Percentiles rank a stretch among this genome's conserved stretches.
Evolutionary conservation across 2,113 vertebrate genomes (phyloP).

Genomic region (Helogale parvula): DNA sequence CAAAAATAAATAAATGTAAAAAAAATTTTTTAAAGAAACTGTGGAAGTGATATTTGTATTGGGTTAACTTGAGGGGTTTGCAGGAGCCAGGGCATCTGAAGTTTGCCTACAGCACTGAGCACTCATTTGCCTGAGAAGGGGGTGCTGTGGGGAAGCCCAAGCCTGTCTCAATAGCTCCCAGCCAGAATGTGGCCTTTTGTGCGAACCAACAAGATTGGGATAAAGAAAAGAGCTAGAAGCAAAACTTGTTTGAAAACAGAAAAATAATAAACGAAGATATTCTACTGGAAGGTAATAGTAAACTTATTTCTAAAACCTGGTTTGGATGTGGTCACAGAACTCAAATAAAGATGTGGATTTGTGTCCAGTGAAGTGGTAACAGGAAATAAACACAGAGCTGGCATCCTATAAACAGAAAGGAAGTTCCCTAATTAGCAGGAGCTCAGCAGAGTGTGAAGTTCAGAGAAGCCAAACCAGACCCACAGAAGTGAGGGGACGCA

Average conservation of each 20-base stretch:
- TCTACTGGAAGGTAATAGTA: neutral
- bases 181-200: neutral
- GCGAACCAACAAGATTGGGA: neutral
- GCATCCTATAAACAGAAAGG: neutral
- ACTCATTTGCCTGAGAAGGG: neutral
- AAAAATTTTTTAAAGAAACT: neutral
- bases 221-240: neutral
- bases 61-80: neutral
- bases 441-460: neutral
- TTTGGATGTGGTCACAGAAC: neutral
- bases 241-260: neutral
- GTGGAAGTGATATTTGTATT: conserved; percentile 42
- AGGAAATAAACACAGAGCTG: neutral
- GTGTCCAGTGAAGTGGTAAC: neutral
- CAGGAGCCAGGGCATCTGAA: neutral
- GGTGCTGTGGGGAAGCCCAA: rapidly evolving
- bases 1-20: no score
- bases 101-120: neutral
- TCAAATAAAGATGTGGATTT: neutral
- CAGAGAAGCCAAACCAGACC: neutral
- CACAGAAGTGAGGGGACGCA: neutral
- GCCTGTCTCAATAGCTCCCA: neutral
- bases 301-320: neutral
- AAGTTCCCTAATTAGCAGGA: neutral
- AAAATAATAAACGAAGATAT: neutral